Base-by-base conservation (phyloP, 1,140 invertebrate genomes). In the Batillaria attramentaria region DNA sequence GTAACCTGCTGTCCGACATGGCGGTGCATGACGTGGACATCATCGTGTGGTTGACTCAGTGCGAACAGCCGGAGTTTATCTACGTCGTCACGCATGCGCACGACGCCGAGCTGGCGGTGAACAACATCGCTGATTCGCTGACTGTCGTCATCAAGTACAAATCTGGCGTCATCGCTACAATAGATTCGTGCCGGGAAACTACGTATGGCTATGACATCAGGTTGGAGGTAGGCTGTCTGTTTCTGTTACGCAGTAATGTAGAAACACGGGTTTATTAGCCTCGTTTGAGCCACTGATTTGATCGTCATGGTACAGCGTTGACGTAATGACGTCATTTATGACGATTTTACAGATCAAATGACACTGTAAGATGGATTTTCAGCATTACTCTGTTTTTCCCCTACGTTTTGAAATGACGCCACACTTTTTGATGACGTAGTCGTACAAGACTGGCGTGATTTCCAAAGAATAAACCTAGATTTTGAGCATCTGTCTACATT, bases 181-280 rank as follows among this genome's bases (percentile, higher is more conserved):
- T 86, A 28, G 81, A 86, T 75, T 66, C 18, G 18, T 80, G 72
- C 46, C 66, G 82, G n/a, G 84, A 85, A 33, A 82, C 84, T 43
- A 72, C 66, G 5, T 86, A 86, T 65, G 85, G 85, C n/a, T 86
- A 86, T 54, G 85, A 86, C 50, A 83, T 84, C 50, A 79, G 85
- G 43, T 28, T 86, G n/a, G 85, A 86, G 80, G 84, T 86, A 73
- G 60, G 79, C 28, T 41, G 41, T 16, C 0, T 57, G 54, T 57
- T 0, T 57, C 54, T 57, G 0, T 57, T n/a, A 20, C 18, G 18
- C 54, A 20, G 54, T 57, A 18, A 20, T n/a, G 18, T n/a, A 20
- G 18, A 20, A 18, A 16, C n/a, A 18, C 16, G 50, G 16, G n/a
- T 57, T 57, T 57, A n/a, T 16, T 16, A 57, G 16, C n/a, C 50